Evolutionary conservation across 1,140 invertebrate species (phyloP).

Genomic region (Hylyphantes graminicola): DNA sequence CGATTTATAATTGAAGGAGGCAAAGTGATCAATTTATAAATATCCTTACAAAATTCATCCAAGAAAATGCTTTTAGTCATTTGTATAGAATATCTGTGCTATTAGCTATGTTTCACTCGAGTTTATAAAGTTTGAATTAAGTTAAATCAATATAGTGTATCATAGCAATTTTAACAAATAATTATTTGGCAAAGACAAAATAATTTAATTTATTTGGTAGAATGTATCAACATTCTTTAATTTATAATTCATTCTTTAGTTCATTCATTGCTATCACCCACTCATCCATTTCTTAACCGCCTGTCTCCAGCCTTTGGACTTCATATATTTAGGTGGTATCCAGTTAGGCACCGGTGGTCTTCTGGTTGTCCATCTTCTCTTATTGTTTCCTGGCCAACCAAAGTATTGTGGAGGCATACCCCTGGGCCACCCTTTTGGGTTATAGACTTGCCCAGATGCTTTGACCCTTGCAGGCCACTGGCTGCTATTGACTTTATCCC

Average conservation of each 20-base stretch:
- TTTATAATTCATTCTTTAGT: neutral
- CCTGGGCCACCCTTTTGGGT: conserved; percentile 33
- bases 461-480: conserved; percentile 18
- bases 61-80: no score
- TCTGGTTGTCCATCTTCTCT: conserved; percentile 39
- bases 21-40: no score
- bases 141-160: no score
- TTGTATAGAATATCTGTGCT: no score
- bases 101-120: no score
- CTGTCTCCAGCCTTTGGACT: conserved; percentile 46
- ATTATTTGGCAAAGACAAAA: no score
- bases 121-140: no score
- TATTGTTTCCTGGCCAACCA: conserved; percentile 20
- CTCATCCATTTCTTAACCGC: conserved; percentile 45
- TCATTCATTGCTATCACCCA: conserved; percentile 12
- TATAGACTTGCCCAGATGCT: neutral
- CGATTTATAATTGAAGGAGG: no score
- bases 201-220: no score
- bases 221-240: no score
- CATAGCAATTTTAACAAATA: no score
- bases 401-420: conserved; percentile 22
- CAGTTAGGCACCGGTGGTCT: conserved; percentile 10
- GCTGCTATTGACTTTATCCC: conserved; percentile 6
- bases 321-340: conserved; percentile 40
- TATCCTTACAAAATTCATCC: no score